These are phyloP conservation scores for Oryctes rhinoceros DNA, from an alignment of 1,140 invertebrate genomes.

Conservation along the genomic window DNA sequence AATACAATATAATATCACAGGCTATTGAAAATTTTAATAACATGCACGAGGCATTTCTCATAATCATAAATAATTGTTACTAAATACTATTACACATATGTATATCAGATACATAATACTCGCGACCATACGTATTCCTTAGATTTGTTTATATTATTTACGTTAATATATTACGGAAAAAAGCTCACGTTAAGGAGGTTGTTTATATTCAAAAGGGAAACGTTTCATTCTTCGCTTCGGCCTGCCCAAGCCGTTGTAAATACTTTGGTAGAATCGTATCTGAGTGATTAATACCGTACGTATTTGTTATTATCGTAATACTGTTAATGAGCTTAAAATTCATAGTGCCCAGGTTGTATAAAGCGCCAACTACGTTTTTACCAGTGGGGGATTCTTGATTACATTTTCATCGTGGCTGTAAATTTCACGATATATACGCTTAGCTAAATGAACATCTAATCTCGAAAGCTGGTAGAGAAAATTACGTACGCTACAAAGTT, in stretches of 20 bases:
- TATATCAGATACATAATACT: not conserved
- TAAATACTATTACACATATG: not conserved
- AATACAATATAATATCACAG: too few relatives aligned
- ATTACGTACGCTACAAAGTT: conserved; percentile 21
- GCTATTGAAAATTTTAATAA: not conserved
- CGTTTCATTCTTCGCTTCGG: not conserved
- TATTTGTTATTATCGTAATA: conserved; percentile 30
- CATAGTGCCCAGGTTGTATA: conserved; percentile 14
- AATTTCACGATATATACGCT: conserved; percentile 29
- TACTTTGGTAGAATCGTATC: not conserved
- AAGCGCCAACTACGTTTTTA: conserved; percentile 13
- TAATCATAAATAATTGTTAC: not conserved
- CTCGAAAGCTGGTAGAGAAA: not conserved
- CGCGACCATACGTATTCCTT: not conserved
- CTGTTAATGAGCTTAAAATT: conserved; percentile 34
- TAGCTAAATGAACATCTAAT: conserved; percentile 31
- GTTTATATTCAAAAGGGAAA: conserved; percentile 25
- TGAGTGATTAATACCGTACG: conserved; percentile 13
- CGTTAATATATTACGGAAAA: conserved; percentile 29
- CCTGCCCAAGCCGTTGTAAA: not conserved
- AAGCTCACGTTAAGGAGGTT: not conserved
- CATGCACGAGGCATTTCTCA: not conserved
- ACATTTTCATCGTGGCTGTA: conserved; percentile 32
- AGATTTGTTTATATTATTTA: conserved; percentile 34
- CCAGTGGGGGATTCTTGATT: conserved; percentile 18